These are phyloP conservation scores for Teleogryllus occipitalis DNA, from an alignment of 1,140 invertebrate genomes.

Conservation along the genomic window DNA sequence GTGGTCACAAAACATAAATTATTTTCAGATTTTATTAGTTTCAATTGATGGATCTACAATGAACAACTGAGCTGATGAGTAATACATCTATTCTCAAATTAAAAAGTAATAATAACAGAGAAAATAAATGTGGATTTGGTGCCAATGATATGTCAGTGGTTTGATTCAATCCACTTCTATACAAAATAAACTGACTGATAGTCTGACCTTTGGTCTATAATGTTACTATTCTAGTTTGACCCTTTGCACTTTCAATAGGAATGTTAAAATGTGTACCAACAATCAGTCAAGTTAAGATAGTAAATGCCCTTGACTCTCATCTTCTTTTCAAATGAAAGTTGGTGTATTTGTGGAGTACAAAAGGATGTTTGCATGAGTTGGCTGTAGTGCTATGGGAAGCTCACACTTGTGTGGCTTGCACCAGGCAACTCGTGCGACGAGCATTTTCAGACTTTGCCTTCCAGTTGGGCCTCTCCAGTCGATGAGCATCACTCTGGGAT, in stretches of 20 bases:
- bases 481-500: slow-evolving; percentile 25
- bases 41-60: neutral
- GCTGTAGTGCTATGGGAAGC: neutral
- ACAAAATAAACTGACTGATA: neutral
- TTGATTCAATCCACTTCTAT: neutral
- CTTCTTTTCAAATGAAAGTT: too few species aligned
- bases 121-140: neutral
- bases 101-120: neutral
- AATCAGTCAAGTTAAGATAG: neutral
- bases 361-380: neutral
- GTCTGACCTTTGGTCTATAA: neutral
- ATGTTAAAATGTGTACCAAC: neutral
- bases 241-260: neutral
- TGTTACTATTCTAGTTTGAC: neutral
- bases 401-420: slow-evolving; percentile 24
- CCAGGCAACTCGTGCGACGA: slow-evolving; percentile 23
- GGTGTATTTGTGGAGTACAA: too few species aligned
- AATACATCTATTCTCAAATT: neutral
- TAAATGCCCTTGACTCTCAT: too few species aligned
- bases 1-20: too few species aligned
- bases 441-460: slow-evolving; percentile 23
- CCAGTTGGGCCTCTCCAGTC: slow-evolving; percentile 20
- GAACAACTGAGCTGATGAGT: neutral
- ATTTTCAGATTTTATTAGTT: too few species aligned
- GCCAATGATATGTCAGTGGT: neutral